Percentiles rank a stretch among this genome's conserved stretches.
These are phyloP conservation scores for Ceramica pisi DNA, from an alignment of 2,888 invertebrate genomes.

Conservation along the genomic window DNA sequence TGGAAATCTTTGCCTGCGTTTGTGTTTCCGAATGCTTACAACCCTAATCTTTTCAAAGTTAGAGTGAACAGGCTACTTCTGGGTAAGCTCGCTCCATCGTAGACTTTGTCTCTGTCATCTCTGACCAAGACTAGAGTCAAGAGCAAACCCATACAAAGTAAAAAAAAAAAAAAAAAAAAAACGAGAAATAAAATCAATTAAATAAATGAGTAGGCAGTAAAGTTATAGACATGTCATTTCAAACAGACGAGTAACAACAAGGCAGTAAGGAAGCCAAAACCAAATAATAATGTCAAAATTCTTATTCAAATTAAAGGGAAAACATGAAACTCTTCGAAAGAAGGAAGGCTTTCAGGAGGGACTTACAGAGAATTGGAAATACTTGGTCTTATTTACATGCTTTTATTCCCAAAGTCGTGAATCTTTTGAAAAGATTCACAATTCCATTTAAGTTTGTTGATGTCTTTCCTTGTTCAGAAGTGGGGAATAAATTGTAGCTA, in stretches of 20 bases:
- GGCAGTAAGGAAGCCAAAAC: not conserved
- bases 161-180: too few species aligned
- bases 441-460: conserved; percentile 25
- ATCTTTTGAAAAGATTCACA: not conserved
- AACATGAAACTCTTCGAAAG: conserved; percentile 3
- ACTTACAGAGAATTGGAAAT: conserved; percentile 15
- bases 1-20: too few species aligned
- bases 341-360: conserved; percentile 8
- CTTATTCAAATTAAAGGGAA: conserved; percentile 21
- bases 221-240: not conserved
- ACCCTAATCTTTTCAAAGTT: too few species aligned
- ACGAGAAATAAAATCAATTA: not conserved
- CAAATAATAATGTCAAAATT: not conserved
- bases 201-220: too few species aligned
- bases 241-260: not conserved
- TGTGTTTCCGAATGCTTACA: too few species aligned
- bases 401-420: conserved; percentile 31
- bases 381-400: conserved; percentile 36
- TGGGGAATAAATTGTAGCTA: not conserved
- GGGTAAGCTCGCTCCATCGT: too few species aligned
- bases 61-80: too few species aligned
- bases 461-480: conserved; percentile 12
- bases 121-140: too few species aligned
- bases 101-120: too few species aligned
- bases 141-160: too few species aligned